Evolutionary conservation across 2,888 invertebrate species (phyloP).

Genomic region (Apotomis betuletana): DNA sequence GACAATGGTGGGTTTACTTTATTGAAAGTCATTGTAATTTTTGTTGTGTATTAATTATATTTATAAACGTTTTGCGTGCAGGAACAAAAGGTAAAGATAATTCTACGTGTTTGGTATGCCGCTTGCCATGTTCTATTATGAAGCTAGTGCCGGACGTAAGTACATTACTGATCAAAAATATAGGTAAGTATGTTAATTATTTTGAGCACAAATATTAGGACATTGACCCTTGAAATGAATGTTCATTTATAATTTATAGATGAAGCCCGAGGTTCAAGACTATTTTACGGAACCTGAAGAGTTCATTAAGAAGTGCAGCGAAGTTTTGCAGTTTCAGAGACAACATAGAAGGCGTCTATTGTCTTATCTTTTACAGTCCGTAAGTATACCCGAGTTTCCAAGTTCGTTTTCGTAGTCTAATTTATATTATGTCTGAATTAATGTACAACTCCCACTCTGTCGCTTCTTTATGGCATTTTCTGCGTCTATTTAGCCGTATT

Average conservation of each 20-base stretch:
- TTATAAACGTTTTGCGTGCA: constrained; percentile 51
- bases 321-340: constrained; percentile 78
- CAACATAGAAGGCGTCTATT: constrained; percentile 76
- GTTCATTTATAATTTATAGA: constrained; percentile 58
- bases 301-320: constrained; percentile 74
- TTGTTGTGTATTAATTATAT: constrained; percentile 10
- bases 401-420: no score
- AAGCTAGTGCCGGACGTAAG: constrained; percentile 78
- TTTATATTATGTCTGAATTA: no score
- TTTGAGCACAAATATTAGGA: neutral
- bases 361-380: constrained; percentile 78
- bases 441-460: neutral
- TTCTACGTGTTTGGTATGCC: constrained; percentile 72
- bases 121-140: constrained; percentile 74
- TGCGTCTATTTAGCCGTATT: no score
- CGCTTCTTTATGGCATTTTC: no score
- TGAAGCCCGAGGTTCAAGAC: constrained; percentile 80
- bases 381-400: constrained; percentile 50
- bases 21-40: constrained; percentile 17
- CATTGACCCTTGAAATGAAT: neutral
- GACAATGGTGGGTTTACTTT: constrained; percentile 61
- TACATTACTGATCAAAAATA: constrained; percentile 19
- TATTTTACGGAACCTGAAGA: constrained; percentile 81
- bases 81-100: constrained; percentile 65
- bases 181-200: neutral